A percentile compares a stretch with the other conserved stretches of the same genome.
These are phyloP conservation scores for Amphiprion percula DNA, from an alignment of 2,113 vertebrate genomes.

Conservation along the genomic window DNA sequence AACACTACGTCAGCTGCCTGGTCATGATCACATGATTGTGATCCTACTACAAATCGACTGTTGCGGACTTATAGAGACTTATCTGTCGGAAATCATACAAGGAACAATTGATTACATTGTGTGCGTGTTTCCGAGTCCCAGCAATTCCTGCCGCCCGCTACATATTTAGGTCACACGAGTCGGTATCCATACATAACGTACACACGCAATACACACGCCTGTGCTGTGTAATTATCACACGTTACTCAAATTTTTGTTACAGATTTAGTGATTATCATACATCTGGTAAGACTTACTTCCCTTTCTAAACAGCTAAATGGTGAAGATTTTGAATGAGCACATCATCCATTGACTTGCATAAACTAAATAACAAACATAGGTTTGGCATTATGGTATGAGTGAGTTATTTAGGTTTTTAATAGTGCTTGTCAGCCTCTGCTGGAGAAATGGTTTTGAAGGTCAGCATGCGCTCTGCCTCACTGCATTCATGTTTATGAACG, in stretches of 20 bases:
- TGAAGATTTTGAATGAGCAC: not conserved
- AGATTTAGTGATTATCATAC: not conserved
- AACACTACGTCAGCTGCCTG: too few relatives aligned
- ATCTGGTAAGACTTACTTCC: not conserved
- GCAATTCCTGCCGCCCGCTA: too few relatives aligned
- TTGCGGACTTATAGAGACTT: too few relatives aligned
- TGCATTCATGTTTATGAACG: slow-evolving; percentile 17
- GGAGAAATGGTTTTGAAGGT: slow-evolving; percentile 11
- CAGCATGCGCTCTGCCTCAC: slow-evolving; percentile 9
- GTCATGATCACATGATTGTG: too few relatives aligned
- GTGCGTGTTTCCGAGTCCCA: too few relatives aligned
- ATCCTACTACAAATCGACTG: too few relatives aligned
- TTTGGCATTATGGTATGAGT: slow-evolving; percentile 1
- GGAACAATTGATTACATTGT: too few relatives aligned
- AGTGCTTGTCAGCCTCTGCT: slow-evolving; percentile 11
- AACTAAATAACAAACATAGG: not conserved
- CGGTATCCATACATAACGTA: too few relatives aligned
- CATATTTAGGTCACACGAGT: too few relatives aligned
- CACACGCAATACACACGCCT: too few relatives aligned
- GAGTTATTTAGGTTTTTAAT: not conserved
- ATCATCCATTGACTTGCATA: not conserved
- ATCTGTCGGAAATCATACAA: too few relatives aligned
- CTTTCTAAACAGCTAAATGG: not conserved
- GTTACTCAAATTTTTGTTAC: not conserved
- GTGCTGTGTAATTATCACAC: not conserved